Conservation (phyloP, 2,113 vertebrate genomes). For the Hypanus sabinus region DNA sequence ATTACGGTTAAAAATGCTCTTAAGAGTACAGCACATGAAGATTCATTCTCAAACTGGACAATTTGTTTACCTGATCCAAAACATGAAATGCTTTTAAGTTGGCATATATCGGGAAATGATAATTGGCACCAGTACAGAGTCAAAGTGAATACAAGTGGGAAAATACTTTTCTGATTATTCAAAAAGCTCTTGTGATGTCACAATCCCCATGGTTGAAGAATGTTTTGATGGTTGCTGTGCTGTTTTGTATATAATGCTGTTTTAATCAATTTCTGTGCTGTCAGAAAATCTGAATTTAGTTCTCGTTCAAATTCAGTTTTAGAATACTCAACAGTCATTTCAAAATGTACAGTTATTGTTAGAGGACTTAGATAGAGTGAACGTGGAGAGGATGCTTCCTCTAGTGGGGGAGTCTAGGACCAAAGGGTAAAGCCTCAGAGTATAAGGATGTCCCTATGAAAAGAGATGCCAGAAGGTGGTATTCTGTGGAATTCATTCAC, state of each 20-base stretch:
- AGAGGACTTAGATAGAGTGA: not conserved
- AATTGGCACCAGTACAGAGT: not conserved
- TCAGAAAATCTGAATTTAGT: not conserved
- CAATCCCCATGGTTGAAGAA: not conserved
- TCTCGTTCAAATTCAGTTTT: not conserved
- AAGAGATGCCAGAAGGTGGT: no score
- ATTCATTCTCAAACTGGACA: not conserved
- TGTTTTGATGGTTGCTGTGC: not conserved
- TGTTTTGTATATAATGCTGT: not conserved
- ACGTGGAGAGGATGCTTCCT: no score
- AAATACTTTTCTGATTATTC: not conserved
- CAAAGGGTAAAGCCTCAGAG: no score
- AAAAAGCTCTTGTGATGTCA: not conserved
- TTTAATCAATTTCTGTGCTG: not conserved
- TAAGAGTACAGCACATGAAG: not conserved
- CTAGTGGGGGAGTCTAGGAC: no score
- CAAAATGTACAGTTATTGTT: not conserved
- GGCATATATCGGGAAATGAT: not conserved
- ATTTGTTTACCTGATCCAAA: constrained; percentile 2
- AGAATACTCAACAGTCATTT: not conserved
- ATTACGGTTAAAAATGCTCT: not conserved
- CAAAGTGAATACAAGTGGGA: not conserved
- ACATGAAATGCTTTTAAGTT: not conserved
- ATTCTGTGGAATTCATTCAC: no score
- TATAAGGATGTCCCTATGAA: no score